Conservation (phyloP, 2,113 vertebrate genomes). For the Xenopus tropicalis region UCB_Xtro_10.0 CM004448.2:109820001-109820500, state of each 20-base stretch:
- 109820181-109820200: background rate
- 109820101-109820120: background rate
- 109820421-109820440: conserved; percentile 34
- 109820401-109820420: conserved; percentile 37
- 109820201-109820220: background rate
- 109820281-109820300: background rate
- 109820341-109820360: conserved; percentile 12
- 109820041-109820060: conserved; percentile 39
- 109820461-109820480: conserved; percentile 4
- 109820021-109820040: conserved; percentile 37
- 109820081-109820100: conserved; percentile 21
- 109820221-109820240: too few species aligned
- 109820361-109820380: conserved; percentile 66
- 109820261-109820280: background rate
- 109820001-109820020: conserved; percentile 28
- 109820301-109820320: background rate
- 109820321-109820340: background rate
- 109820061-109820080: conserved; percentile 35
- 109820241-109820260: background rate
- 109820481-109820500: conserved; percentile 15
- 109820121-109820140: background rate
- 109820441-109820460: conserved; percentile 26
- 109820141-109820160: background rate
- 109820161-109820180: conserved; percentile 3
- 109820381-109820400: conserved; percentile 68